A percentile compares a stretch with the other conserved stretches of the same genome.
Conservation (phyloP, 2,888 invertebrate genomes). For the Sphaerolaimus hirsutus region DNA sequence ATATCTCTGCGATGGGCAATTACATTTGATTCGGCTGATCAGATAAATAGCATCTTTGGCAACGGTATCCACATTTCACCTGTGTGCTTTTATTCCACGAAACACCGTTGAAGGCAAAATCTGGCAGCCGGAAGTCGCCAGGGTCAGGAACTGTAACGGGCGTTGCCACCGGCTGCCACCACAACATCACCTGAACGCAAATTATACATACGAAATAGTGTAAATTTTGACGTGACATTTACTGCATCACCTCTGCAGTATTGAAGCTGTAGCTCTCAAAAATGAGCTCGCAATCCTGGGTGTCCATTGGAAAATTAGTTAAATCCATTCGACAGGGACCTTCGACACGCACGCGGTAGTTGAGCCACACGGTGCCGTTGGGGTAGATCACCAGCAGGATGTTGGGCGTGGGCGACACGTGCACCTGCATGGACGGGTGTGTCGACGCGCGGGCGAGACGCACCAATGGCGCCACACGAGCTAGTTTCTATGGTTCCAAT, state of each 20-base stretch:
- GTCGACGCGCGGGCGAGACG: not conserved
- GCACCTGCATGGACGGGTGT: conserved; percentile 3
- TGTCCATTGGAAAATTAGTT: conserved; percentile 18
- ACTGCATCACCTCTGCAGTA: conserved; percentile 13
- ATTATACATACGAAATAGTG: not conserved
- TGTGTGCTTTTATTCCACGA: not conserved
- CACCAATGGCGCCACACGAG: too few relatives aligned
- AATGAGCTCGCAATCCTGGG: conserved; percentile 18
- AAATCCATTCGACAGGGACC: conserved; percentile 19
- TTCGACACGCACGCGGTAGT: conserved; percentile 20
- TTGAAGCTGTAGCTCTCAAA: conserved; percentile 22
- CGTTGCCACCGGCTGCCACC: conserved; percentile 21
- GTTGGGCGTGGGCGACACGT: conserved; percentile 18
- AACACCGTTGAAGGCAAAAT: conserved; percentile 12
- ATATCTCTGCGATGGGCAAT: conserved; percentile 14
- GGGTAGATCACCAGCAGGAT: conserved; percentile 21
- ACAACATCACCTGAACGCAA: conserved; percentile 11
- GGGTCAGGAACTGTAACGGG: conserved; percentile 19
- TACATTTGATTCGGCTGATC: conserved; percentile 15
- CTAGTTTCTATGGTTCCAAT: too few relatives aligned
- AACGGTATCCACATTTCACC: not conserved
- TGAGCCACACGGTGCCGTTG: conserved; percentile 22
- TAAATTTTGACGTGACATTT: not conserved
- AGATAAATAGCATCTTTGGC: conserved; percentile 12
- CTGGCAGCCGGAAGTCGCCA: conserved; percentile 16